Base-by-base conservation (phyloP, 2,888 invertebrate species). In the Plebejus melissa region DNA sequence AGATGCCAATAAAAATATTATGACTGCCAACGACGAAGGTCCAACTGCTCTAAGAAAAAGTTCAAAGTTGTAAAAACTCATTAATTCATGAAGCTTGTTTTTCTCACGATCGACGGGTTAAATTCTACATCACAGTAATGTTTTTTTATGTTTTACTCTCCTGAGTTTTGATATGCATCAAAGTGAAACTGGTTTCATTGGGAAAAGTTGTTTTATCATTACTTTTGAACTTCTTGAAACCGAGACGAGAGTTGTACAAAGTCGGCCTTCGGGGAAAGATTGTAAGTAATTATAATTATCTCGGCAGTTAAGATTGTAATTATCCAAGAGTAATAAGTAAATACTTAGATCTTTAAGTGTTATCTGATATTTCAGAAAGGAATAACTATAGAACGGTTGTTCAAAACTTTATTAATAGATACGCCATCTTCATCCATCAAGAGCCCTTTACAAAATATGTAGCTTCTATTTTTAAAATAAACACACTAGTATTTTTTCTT, bases 141-240 rank as follows among this genome's bases (percentile, higher is more conserved):
- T 16, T 65, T 5, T 65, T 65, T 65, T 1, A 32, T 36, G 32
- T 36, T 65, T 60, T 28, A 58, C n/a, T 7, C 9, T 22, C 58
- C 28, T 28, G 22, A 22, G 28, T 28, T 9, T 65, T 32, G 32
- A 13, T 5, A 65, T 4, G 13, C 13, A 28, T 60, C 60, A 60
- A 32, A 32, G 13, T 13, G 5, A 58, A 32, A 65, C 36, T 32
- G 36, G 65, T 65, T 65, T 65, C 16, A 65, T 65, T 32, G 32
- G 65, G 13, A 13, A 13, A 65, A 32, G 65, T 65, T 28, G 60
- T 28, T 60, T 36, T 11, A 65, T 65, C 60, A 65, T 65, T 28
- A 65, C 60, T 65, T 65, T 65, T 65, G 32, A 65, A 65, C 60
- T 28, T 32, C 32, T 13, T 65, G 22, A 60, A 60, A 60, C 60